These are phyloP conservation scores for Grammomys surdaster DNA, from an alignment of 2,113 vertebrate genomes.

Conservation along the genomic window DNA sequence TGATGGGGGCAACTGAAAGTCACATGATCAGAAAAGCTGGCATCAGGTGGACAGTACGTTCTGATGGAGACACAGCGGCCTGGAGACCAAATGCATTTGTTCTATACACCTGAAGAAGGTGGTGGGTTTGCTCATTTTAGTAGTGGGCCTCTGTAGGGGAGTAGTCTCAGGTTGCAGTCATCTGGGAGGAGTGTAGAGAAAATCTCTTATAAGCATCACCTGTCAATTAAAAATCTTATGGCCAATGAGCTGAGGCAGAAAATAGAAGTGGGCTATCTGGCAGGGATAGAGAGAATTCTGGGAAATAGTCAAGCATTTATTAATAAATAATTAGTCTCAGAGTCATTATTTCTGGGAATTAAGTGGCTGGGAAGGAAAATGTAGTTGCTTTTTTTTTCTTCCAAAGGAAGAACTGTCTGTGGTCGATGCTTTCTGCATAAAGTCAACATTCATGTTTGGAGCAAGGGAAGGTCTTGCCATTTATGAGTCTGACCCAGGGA, in stretches of 20 bases:
- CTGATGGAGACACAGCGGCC: not conserved
- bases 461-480: not conserved
- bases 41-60: not conserved
- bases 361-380: too few species aligned
- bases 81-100: not conserved
- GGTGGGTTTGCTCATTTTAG: not conserved
- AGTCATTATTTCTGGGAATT: too few species aligned
- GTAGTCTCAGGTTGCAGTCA: not conserved
- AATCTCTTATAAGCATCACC: too few species aligned
- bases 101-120: not conserved
- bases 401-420: not conserved
- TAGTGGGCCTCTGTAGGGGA: not conserved
- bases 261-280: too few species aligned
- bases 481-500: not conserved
- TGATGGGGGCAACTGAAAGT: not conserved
- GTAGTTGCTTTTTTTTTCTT: too few species aligned
- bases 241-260: too few species aligned
- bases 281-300: too few species aligned
- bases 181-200: not conserved
- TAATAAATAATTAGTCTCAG: too few species aligned
- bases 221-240: too few species aligned
- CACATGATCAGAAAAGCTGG: not conserved
- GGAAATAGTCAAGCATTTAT: too few species aligned
- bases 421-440: not conserved
- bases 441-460: not conserved